Base-by-base conservation (phyloP, 2,113 vertebrate genomes). In the Recurvirostra avosetta region DNA sequence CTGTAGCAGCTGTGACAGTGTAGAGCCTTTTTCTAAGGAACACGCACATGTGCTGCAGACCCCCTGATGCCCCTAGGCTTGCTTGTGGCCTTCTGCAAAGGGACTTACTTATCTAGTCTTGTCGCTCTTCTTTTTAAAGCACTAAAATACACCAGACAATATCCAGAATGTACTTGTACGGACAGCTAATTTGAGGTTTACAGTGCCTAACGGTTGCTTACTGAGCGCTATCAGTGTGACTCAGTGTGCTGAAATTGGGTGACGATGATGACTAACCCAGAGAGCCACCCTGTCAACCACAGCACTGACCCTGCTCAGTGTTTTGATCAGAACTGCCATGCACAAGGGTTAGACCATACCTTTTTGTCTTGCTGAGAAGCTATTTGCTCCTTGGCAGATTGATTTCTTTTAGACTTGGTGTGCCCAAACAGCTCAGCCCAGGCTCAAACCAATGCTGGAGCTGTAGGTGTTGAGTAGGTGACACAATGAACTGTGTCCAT, bases 231-330 rank as follows among this genome's bases (percentile, higher is more conserved):
- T 58, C 66, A 65, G 70, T 3, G 27, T 16, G 50, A 19, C 15
- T 63, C 52, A 26, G 65, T 4, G 5, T 36, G 65, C n/a, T 25
- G 45, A 12, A 41, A 59, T 3, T 66, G 66, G 53, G 8, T 22
- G 41, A 49, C 7, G 36, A 32, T n/a, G 23, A 26, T 40, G 81
- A 53, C 55, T 49, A 70, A 82, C 66, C 40, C 66, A 45, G 71
- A 36, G 63, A 65, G 38, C 32, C 62, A 43, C 6, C 1, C 0
- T 20, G 15, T 43, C 90, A 29, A 8, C 52, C 34, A 8, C 27
- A n/a, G 55, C 3, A 0, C 45, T 41, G 73, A 1, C 26, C 26
- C 20, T 72, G 4, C 6, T 58, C 30, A 2, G 34, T 0, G 1
- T 83, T 18, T 56, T 4, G 40, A 3, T 34, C n/a, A 25, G 63